Evolutionary conservation across 2,113 vertebrate genomes (phyloP).

Genomic region (Eublepharis macularius): DNA sequence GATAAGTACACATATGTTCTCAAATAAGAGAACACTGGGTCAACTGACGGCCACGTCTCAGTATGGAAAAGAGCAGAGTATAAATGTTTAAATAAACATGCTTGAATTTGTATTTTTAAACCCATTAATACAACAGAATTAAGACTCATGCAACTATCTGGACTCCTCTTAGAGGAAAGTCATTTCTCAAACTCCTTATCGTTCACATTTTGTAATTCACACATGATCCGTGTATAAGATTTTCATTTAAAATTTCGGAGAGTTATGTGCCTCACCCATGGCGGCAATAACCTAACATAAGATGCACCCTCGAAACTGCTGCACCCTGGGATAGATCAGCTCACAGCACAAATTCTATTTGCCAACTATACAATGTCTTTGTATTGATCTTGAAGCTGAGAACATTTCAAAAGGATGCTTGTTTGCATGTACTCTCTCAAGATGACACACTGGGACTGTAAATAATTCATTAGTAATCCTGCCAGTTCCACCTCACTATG

Average conservation of each 20-base stretch:
- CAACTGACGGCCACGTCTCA: neutral
- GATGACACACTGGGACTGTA: slow-evolving; percentile 2
- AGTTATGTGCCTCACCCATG: neutral
- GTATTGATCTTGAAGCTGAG: neutral
- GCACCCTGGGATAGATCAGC: neutral
- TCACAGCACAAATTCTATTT: neutral
- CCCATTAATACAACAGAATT: neutral
- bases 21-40: neutral
- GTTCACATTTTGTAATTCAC: neutral
- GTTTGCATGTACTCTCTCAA: neutral
- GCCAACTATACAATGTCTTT: neutral
- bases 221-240: neutral
- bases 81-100: neutral
- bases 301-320: neutral
- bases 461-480: slow-evolving; percentile 28
- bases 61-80: no score
- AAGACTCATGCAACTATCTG: neutral
- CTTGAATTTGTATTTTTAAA: neutral
- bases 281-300: neutral
- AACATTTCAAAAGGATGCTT: slow-evolving; percentile 4
- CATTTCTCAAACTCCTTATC: neutral
- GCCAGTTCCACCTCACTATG: neutral
- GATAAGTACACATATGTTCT: neutral
- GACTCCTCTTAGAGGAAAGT: neutral
- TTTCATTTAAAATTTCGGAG: neutral